Evolutionary conservation across 92 coral and sea anemone genomes (phyloP).

Genomic region (Palythoa caribaeorum): DNA sequence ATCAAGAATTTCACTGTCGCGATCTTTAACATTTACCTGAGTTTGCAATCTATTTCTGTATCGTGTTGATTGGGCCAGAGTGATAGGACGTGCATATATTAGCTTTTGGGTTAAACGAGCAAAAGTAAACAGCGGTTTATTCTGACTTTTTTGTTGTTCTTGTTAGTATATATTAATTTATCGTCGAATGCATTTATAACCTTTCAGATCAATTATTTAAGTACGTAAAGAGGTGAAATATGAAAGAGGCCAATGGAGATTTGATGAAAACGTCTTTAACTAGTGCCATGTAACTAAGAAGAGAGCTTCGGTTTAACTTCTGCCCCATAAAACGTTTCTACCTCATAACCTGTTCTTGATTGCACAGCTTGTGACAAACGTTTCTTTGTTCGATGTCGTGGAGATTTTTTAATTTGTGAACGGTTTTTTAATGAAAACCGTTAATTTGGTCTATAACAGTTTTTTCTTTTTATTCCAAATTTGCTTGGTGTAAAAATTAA

Average conservation of each 20-base stretch:
- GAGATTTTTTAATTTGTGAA: background rate
- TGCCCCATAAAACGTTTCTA: background rate
- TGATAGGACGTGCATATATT: background rate
- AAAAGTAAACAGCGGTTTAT: background rate
- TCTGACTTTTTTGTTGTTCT: background rate
- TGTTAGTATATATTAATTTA: background rate
- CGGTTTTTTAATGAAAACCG: background rate
- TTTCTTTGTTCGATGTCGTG: background rate
- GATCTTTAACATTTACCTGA: slow-evolving; percentile 11
- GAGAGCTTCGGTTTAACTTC: background rate
- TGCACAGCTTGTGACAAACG: background rate
- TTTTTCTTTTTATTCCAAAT: background rate
- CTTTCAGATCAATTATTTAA: slow-evolving; percentile 18
- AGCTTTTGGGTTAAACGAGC: background rate
- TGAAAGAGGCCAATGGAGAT: background rate
- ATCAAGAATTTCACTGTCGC: slow-evolving; percentile 12
- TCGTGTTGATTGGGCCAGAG: background rate
- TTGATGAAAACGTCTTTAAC: background rate
- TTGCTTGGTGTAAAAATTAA: background rate
- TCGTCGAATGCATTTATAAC: background rate
- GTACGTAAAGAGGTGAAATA: background rate
- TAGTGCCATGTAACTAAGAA: background rate
- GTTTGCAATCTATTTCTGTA: slow-evolving; percentile 2
- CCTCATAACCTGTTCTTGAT: background rate
- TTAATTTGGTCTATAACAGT: background rate